A percentile compares a stretch with the other conserved stretches of the same genome.
Conservation (phyloP, 2,888 invertebrate species). For the Drosophila helvetica region DNA sequence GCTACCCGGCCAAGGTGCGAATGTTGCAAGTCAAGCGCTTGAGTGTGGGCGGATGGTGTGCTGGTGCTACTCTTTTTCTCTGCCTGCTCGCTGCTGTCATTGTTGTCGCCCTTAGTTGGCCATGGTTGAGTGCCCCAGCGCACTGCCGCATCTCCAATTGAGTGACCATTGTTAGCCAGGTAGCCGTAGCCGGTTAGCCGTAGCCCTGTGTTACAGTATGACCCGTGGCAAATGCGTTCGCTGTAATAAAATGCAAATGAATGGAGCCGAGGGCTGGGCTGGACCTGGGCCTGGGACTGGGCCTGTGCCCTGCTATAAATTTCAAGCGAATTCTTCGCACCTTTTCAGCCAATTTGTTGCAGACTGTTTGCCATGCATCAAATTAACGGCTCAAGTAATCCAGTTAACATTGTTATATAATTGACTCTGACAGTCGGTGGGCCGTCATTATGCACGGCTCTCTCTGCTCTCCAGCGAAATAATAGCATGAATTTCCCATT, state of each 20-base stretch:
- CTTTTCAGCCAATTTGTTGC: slow-evolving; percentile 71
- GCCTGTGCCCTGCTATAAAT: slow-evolving; percentile 57
- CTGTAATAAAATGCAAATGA: slow-evolving; percentile 78
- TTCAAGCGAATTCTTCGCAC: slow-evolving; percentile 69
- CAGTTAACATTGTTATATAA: slow-evolving; percentile 73
- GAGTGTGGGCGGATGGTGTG: slow-evolving; percentile 4
- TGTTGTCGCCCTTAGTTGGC: slow-evolving; percentile 77
- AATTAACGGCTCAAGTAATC: slow-evolving; percentile 73
- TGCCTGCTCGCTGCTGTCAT: slow-evolving; percentile 46
- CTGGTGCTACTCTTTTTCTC: slow-evolving; percentile 2
- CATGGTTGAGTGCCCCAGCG: slow-evolving; percentile 61
- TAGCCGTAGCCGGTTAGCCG: slow-evolving; percentile 2
- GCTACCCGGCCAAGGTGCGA: slow-evolving; percentile 50
- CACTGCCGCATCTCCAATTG: slow-evolving; percentile 73
- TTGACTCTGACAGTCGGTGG: slow-evolving; percentile 61
- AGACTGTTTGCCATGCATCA: slow-evolving; percentile 65
- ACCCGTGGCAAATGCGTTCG: slow-evolving; percentile 76
- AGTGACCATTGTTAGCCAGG: slow-evolving; percentile 73
- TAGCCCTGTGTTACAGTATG: slow-evolving; percentile 71
- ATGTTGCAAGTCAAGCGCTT: slow-evolving; percentile 60
- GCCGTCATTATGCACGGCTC: slow-evolving; percentile 25
- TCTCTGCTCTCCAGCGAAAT: slow-evolving; percentile 3
- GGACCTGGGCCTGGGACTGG: slow-evolving; percentile 4
- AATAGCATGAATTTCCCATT: slow-evolving; percentile 22
- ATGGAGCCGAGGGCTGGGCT: slow-evolving; percentile 52